Evolutionary conservation across 2,888 invertebrate genomes (phyloP), one percentile per base, ranked within the genome.

Genomic region (Pyrgus malvae): DNA sequence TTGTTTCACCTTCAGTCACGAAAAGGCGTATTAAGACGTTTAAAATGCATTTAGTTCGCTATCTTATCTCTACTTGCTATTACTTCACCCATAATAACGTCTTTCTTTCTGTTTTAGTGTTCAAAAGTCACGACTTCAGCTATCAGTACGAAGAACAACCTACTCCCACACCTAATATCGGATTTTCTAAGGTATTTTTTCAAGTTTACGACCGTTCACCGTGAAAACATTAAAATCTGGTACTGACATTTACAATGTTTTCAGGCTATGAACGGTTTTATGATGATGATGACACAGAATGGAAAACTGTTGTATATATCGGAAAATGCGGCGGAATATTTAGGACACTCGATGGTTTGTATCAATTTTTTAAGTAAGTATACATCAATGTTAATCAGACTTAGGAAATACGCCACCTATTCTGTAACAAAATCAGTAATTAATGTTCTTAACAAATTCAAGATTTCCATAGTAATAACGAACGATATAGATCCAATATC

Each of bases 221-320:
- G 69, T 72, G 68, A 71, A 70, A 68, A 71, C 65, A 69, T 74
- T n/a, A 78, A 71, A 68, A 63, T 61, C 55, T 48, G 58, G 35
- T 68, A 69, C 59, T 77, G 59, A 76, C 60, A 64, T 64, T 71
- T 74, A 76, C 77, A 72, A 71, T 79, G 71, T 78, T 66, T 94
- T 66, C 93, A 99, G 98, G 98, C 99, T 62, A 93, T 99, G 78
- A 98, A 97, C 81, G 99, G 99, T 64, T 99, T 99, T 87, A 93
- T 99, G 75, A 96, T 99, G 95, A 98, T 99, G 96, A 96, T 98
- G 93, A 99, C 99, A 56, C 97, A 98, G 86, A 98, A 98, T 83
- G 99, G 99, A 64, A 99, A 99, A 91, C 93, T 99, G 67, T 93
- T 99, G 74, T 99, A 99, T 91, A 99, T 99, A 88, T 99, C 99